Evolutionary conservation across 23 tunicate species (phyloP).

Genomic region (Trididemnum clinides): DNA sequence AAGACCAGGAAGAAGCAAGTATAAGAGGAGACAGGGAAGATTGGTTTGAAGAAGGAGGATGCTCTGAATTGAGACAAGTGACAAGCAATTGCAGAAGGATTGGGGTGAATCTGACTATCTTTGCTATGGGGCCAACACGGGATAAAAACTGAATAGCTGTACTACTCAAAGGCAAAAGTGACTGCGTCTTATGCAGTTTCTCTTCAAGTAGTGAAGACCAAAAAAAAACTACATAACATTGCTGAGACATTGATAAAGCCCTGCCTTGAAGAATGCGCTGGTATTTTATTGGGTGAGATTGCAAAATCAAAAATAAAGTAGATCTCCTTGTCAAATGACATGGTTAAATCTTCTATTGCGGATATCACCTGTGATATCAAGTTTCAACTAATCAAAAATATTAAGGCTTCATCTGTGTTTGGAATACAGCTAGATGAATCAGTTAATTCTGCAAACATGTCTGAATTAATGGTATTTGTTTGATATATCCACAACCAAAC

Average conservation of each 20-base stretch:
- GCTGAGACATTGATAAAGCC: no score
- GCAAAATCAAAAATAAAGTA: no score
- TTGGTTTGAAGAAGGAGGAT: no score
- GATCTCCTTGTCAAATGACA: constrained; percentile 15
- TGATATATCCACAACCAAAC: neutral
- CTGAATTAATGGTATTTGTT: constrained; percentile 3
- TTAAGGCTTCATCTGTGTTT: constrained; percentile 29
- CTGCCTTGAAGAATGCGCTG: no score
- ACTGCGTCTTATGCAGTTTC: constrained; percentile 21
- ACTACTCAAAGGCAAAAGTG: constrained; percentile 14
- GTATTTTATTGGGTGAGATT: neutral
- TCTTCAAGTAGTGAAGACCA: neutral
- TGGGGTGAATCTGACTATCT: no score
- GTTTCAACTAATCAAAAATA: constrained; percentile 32
- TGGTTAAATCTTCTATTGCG: neutral
- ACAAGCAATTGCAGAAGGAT: no score
- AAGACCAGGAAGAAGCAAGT: no score
- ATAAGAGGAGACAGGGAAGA: no score
- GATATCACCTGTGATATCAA: constrained; percentile 45
- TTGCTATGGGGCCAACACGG: no score
- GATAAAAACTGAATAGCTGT: constrained; percentile 25
- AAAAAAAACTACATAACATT: no score
- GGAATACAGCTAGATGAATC: constrained; percentile 20
- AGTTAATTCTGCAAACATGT: neutral
- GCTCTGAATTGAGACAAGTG: no score